Base-by-base conservation (phyloP, 2,113 vertebrate species). In the Andinoacara biseriatus region DNA sequence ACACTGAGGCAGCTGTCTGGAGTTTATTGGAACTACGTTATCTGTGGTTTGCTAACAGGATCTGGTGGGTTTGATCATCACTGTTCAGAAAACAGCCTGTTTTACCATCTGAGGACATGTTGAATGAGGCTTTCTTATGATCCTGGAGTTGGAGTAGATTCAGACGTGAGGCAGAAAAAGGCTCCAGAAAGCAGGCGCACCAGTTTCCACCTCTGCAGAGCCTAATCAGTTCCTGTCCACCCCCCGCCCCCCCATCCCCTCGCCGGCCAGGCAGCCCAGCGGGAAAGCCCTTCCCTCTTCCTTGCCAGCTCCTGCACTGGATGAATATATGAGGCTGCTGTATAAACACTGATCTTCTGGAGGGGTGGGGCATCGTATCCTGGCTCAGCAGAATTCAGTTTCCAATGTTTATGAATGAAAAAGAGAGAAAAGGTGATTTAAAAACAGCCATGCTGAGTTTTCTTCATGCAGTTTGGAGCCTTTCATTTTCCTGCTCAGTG, bases 301-400 rank as follows among this genome's bases (percentile, higher is more conserved):
- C 84, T 80, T 7, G 5, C 76, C 75, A 76, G 3, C n/a, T 54
- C 56, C 81, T 86, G 56, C 76, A 82, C 35, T 78, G 72, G 72
- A 87, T 7, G 40, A 88, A 89, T 82, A 90, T 76, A 75, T 13
- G 52, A 76, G 81, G 76, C 61, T 20, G 7, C 76, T 63, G 82
- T 79, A 87, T 76, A 91, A 87, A 76, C 26, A 82, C 40, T 76
- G 56, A 74, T 72, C 2, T 67, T 58, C 79, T 3, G 10, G 52
- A 15, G 74, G 35, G 29, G 76, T 74, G 38, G 62, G 38, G 26
- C 43, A 1, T 80, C 58, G 76, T 22, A 20, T 31, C 40, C 83
- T 80, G 86, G 33, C 72, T 93, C 84, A 85, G 90, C 85, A 82
- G 58, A 77, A 82, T 78, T 58, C 22, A 72, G 38, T 38, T 63